Evolutionary conservation across 1,140 invertebrate species (phyloP).

Genomic region (Euschistus heros): DNA sequence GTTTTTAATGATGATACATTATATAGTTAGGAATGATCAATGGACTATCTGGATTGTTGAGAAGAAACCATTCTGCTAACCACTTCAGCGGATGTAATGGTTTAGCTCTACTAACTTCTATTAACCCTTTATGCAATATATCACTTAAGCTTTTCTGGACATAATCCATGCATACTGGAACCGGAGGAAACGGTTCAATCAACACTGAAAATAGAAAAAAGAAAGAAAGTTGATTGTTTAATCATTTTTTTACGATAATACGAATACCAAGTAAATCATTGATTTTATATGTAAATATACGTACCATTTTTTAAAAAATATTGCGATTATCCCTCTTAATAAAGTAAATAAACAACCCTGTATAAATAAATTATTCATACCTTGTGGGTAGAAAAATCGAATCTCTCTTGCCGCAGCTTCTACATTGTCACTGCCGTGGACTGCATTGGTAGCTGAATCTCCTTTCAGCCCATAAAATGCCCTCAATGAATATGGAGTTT

Average conservation of each 20-base stretch:
- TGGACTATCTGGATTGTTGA: constrained; percentile 66
- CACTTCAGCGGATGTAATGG: constrained; percentile 64
- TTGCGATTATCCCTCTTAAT: background rate
- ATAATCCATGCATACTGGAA: constrained; percentile 50
- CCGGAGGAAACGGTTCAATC: constrained; percentile 44
- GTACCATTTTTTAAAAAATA: background rate
- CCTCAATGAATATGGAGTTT: constrained; percentile 17
- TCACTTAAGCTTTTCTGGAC: constrained; percentile 52
- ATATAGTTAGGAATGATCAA: background rate
- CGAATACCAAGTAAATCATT: background rate
- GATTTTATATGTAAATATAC: background rate
- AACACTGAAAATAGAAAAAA: constrained; percentile 41
- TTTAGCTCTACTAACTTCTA: constrained; percentile 54
- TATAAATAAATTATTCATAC: constrained; percentile 6
- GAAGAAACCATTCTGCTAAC: constrained; percentile 63
- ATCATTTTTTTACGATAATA: constrained; percentile 15
- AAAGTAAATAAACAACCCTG: background rate
- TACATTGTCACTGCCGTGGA: constrained; percentile 19
- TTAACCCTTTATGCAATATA: constrained; percentile 53
- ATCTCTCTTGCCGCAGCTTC: constrained; percentile 17
- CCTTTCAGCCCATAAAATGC: constrained; percentile 21
- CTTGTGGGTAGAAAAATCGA: constrained; percentile 22
- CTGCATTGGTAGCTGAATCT: constrained; percentile 19
- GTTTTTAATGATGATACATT: background rate
- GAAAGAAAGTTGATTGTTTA: background rate